Conservation (phyloP, 2,797 vertebrate genomes). For the Adrianichthys oophorus region DNA sequence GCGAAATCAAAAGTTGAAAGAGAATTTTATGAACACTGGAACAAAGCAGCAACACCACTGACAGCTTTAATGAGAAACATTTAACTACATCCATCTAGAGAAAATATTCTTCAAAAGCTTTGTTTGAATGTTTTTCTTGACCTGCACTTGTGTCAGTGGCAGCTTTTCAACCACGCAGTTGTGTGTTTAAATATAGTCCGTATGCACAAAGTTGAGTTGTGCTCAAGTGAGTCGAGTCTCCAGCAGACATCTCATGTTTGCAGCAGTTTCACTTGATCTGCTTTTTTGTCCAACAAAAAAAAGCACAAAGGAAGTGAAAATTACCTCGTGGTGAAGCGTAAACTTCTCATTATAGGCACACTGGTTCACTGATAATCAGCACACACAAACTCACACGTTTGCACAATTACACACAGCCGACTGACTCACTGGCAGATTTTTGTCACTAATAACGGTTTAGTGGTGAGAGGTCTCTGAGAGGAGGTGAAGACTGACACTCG, state of each 20-base stretch:
- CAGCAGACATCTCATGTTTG: constrained; percentile 18
- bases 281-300: constrained; percentile 15
- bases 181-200: constrained; percentile 3
- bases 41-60: too few species aligned
- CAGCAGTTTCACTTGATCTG: constrained; percentile 32
- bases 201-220: background rate
- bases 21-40: too few species aligned
- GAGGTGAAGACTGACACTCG: constrained; percentile 59
- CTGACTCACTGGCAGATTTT: constrained; percentile 54
- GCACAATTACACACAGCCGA: constrained; percentile 1
- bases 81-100: too few species aligned
- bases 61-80: too few species aligned
- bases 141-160: background rate
- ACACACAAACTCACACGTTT: constrained; percentile 6
- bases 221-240: background rate
- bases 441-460: constrained; percentile 66
- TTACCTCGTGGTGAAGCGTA: constrained; percentile 37
- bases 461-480: constrained; percentile 56
- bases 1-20: too few species aligned
- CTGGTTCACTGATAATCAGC: constrained; percentile 35
- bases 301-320: constrained; percentile 34
- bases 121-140: background rate
- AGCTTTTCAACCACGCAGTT: background rate
- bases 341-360: constrained; percentile 35
- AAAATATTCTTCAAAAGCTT: background rate